Conservation (phyloP, 2,113 vertebrate species). For the Aepyceros melampus region DNA sequence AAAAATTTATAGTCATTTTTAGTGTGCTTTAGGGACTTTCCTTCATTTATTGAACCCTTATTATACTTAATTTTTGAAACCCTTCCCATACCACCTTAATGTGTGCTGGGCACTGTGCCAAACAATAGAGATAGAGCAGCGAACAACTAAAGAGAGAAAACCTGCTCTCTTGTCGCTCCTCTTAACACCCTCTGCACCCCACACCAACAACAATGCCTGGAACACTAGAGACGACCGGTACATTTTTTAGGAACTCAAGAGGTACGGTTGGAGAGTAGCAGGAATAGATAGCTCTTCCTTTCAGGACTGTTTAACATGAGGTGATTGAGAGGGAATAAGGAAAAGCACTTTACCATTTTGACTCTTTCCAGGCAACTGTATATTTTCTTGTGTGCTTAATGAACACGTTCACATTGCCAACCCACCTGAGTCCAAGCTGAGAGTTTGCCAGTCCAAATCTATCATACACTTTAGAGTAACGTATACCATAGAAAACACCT, state of each 20-base stretch:
- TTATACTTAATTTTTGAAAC: background rate
- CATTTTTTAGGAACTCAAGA: background rate
- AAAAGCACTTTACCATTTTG: background rate
- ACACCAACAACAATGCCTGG: background rate
- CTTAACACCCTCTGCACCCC: background rate
- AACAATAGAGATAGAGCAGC: background rate
- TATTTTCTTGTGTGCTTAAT: background rate
- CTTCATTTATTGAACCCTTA: background rate
- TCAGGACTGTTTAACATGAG: background rate
- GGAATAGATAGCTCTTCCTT: background rate
- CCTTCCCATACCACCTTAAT: background rate
- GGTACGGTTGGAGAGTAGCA: background rate
- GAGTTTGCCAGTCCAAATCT: background rate
- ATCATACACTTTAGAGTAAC: background rate
- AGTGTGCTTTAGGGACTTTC: background rate
- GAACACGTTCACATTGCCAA: background rate
- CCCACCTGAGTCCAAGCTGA: background rate
- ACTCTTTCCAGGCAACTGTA: background rate
- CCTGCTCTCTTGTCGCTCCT: background rate
- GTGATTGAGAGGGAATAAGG: background rate
- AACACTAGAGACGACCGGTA: background rate
- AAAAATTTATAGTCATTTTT: background rate
- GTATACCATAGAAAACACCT: background rate
- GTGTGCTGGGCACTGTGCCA: background rate
- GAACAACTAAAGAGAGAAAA: background rate